Base-by-base conservation (phyloP, 1,140 invertebrate genomes). In the Solenopsis fugax region DNA sequence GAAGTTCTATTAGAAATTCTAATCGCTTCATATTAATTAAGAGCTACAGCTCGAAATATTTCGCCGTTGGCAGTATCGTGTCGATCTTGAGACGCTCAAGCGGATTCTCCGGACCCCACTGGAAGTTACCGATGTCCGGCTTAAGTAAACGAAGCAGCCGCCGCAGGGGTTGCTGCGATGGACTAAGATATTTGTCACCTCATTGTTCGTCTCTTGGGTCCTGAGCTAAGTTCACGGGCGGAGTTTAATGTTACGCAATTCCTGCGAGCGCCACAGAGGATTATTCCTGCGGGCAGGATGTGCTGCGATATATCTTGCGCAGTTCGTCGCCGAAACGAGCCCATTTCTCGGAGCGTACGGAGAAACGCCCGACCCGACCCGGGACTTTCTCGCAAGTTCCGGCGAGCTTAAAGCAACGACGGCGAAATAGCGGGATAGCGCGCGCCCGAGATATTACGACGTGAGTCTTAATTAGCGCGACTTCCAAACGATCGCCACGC, bases 201-300 rank as follows among this genome's bases (percentile, higher is more conserved):
- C 93, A 95, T 95, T 95, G 94, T 95, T 95, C 92, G 87, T 85
- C 89, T 87, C 86, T 77, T 90, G 89, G 89, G 89, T 80, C 88
- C 87, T 9, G 91, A 86, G 91, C 91, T 92, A 94, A 95, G 92
- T 93, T 93, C 92, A 88, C 87, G 91, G 67, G 87, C 75, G 60
- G 88, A 94, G 94, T 94, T 95, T 95, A 95, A 95, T 95, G 95
- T 95, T 78, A 93, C 93, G 94, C 94, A 94, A 94, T 95, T 95
- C 94, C 95, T 94, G 89, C 86, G 86, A 91, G 29, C 88, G 90
- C 77, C 72, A 75, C 87, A 67, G 65, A 88, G 89, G 92, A 93
- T 94, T 93, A 94, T 93, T 92, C 90, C 91, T 88, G 80, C 81
- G 88, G 80, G 77, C 85, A 90, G 91, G 90, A 91, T 87, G 82